These are phyloP conservation scores for Pachyuromys duprasi DNA, from an alignment of 2,797 vertebrate species.

Conservation along the genomic window DNA sequence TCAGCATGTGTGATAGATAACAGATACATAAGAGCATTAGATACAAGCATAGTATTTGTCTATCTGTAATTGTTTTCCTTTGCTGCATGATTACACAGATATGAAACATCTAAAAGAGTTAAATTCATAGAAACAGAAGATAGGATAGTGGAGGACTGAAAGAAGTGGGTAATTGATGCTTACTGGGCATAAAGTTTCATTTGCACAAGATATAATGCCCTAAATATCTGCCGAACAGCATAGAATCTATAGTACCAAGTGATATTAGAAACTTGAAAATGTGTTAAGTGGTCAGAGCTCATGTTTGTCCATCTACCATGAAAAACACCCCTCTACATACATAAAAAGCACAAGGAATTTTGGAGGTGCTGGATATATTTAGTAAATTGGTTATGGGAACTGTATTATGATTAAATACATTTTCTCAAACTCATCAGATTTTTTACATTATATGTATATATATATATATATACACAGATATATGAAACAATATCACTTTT, in stretches of 20 bases:
- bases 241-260: not conserved
- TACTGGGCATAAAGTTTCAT: not conserved
- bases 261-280: not conserved
- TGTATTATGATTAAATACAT: not conserved
- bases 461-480: not conserved
- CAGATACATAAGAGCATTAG: not conserved
- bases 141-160: not conserved
- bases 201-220: not conserved
- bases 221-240: not conserved
- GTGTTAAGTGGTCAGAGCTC: not conserved
- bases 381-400: not conserved
- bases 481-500: not conserved
- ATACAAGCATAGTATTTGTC: not conserved
- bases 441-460: not conserved
- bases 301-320: not conserved
- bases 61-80: not conserved
- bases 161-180: not conserved
- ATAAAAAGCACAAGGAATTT: not conserved
- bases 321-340: not conserved
- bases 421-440: not conserved
- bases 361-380: not conserved
- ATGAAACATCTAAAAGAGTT: not conserved
- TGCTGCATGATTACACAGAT: not conserved
- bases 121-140: not conserved
- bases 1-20: slow-evolving; percentile 9